Evolutionary conservation across 2,113 vertebrate genomes (phyloP).

Genomic region (Pavo muticus): DNA sequence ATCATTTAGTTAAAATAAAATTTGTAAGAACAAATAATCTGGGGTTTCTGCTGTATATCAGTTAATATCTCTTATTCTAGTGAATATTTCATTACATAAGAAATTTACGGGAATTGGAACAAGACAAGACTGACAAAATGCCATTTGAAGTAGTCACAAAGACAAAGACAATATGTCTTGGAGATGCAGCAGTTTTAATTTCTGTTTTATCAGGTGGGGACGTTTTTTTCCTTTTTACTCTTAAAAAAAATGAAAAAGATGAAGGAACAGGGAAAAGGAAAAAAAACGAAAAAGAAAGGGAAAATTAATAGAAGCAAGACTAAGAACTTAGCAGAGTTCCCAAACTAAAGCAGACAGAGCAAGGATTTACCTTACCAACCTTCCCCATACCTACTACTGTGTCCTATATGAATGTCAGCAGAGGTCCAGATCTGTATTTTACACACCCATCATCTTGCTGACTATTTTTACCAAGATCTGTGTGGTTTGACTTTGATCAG

Average conservation of each 20-base stretch:
- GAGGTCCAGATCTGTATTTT: background rate
- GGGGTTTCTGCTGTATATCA: no score
- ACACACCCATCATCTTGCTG: background rate
- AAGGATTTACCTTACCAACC: background rate
- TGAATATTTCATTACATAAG: background rate
- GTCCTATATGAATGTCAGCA: accelerated
- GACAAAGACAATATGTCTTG: no score
- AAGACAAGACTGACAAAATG: background rate
- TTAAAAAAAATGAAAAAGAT: background rate
- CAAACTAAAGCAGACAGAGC: background rate
- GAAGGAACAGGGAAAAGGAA: background rate
- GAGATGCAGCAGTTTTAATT: background rate
- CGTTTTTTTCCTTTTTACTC: background rate
- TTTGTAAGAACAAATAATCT: background rate
- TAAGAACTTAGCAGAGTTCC: background rate
- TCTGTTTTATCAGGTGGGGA: no score
- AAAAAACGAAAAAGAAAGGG: background rate
- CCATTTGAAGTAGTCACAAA: background rate
- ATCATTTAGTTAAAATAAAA: background rate
- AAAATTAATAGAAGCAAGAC: background rate
- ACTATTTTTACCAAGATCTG: background rate
- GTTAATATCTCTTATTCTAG: background rate
- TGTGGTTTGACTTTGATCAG: background rate
- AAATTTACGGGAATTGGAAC: background rate
- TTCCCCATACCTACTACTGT: background rate